Conservation (phyloP, 2,797 vertebrate species). For the Odontamblyopus lacepedii region DNA sequence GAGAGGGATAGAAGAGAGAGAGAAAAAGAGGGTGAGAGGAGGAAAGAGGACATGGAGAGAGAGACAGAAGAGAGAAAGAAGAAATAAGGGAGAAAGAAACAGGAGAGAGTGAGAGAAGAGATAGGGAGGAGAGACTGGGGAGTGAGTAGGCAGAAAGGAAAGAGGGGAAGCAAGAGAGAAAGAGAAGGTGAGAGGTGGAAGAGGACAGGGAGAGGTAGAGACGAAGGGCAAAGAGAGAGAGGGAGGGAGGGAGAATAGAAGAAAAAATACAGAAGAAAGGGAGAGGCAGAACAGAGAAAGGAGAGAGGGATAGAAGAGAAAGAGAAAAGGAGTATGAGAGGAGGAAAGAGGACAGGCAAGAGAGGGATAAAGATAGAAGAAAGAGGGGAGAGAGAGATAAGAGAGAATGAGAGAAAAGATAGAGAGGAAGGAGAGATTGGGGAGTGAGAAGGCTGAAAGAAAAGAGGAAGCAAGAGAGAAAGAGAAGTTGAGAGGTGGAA, state of each 20-base stretch:
- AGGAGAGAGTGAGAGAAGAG: background rate
- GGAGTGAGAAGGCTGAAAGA: too few species aligned
- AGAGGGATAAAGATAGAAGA: slow-evolving; percentile 20
- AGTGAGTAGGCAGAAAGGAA: slow-evolving; percentile 15
- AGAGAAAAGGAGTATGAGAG: background rate
- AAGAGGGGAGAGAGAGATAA: slow-evolving; percentile 7
- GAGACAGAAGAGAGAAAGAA: too few species aligned
- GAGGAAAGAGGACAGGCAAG: background rate
- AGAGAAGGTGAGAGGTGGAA: background rate
- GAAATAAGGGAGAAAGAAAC: too few species aligned
- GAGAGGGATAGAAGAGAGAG: slow-evolving; percentile 30
- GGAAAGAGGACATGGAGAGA: background rate
- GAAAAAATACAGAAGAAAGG: too few species aligned
- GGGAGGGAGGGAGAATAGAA: too few species aligned
- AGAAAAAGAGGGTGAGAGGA: slow-evolving; percentile 9
- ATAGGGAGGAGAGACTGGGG: slow-evolving; percentile 17
- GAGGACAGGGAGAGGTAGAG: slow-evolving; percentile 32
- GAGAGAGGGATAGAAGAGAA: slow-evolving; percentile 59
- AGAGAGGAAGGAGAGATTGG: too few species aligned
- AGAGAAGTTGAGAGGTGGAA: too few species aligned
- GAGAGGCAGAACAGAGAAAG: too few species aligned
- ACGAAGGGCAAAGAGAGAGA: slow-evolving; percentile 27
- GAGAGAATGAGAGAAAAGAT: background rate
- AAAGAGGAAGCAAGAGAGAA: too few species aligned
- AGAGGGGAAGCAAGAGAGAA: background rate